Percentiles rank a stretch among this genome's conserved stretches.
Conservation (phyloP, 2,113 vertebrate species). For the Psammodynastes pulverulentus region DNA sequence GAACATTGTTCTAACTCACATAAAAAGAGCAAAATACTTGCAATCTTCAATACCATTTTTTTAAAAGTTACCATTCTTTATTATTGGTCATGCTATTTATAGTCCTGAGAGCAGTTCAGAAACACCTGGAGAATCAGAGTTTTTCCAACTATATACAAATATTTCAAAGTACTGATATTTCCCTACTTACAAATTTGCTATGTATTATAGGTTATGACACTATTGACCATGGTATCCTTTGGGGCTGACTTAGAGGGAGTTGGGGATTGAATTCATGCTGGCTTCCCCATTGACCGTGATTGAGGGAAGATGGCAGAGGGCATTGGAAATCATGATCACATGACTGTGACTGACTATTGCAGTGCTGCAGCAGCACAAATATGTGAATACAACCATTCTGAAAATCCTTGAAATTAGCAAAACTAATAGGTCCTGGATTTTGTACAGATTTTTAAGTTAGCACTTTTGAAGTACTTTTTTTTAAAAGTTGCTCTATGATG, state of each 20-base stretch:
- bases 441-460: neutral
- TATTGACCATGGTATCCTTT: neutral
- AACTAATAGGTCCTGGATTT: neutral
- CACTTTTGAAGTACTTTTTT: neutral
- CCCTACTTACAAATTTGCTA: too few relatives aligned
- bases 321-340: neutral
- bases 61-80: neutral
- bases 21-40: neutral
- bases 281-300: neutral
- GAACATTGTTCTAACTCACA: neutral
- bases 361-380: neutral
- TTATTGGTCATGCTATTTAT: neutral
- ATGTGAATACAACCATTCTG: neutral
- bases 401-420: neutral
- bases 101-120: neutral
- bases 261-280: neutral
- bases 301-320: neutral
- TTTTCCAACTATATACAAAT: neutral
- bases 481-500: neutral
- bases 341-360: neutral
- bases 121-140: neutral
- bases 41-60: neutral
- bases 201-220: neutral
- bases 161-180: neutral
- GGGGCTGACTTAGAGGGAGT: neutral